Evolutionary conservation across 2,113 vertebrate species (phyloP), one percentile per base, ranked within the genome.

Genomic region (Ellobius talpinus): DNA sequence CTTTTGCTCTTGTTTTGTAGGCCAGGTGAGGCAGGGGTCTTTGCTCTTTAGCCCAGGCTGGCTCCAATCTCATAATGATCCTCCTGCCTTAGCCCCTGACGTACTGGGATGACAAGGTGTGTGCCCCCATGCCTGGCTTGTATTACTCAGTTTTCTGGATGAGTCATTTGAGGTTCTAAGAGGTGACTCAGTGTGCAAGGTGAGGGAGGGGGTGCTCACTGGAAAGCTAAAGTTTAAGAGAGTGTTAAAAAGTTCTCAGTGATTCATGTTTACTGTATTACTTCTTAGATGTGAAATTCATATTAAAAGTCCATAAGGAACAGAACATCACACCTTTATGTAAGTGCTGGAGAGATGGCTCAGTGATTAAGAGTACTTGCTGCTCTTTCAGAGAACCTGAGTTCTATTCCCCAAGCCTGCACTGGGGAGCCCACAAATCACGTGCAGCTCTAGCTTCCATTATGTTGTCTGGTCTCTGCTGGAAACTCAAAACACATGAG

Each of bases 171-270:
- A 66, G 58, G 47, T 90, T 72, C 74, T 45, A 36, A 63, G 73
- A 84, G 94, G 33, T 91, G n/a, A 76, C 16, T 81, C 39, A 90
- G 55, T 3, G 72, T 82, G 55, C 65, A 68, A 42, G 58, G 52
- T 52, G 33, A 78, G 47, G 52, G 58, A 66, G 6, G 6, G 50
- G 52, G 7, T 7, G 45, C 39, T 87, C 55, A n/a, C 26, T 93
- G 52, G 90, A 68, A 93, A n/a, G 91, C 5, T 84, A 73, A 65
- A 63, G 91, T 93, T 39, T 82, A 87, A 87, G 55, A 9, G 29
- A 10, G 7, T 50, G 36, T 26, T 26, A 91, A 42, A 85, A 76
- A 79, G n/a, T n/a, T 21, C 36, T 87, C 31, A 23, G 31, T 50
- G 86, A 63, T 68, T 85, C 91, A 52, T 84, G 45, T 87, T 81